Evolutionary conservation across 2,797 vertebrate genomes (phyloP).

Genomic region (Rhabdophis nuchalis): DNA sequence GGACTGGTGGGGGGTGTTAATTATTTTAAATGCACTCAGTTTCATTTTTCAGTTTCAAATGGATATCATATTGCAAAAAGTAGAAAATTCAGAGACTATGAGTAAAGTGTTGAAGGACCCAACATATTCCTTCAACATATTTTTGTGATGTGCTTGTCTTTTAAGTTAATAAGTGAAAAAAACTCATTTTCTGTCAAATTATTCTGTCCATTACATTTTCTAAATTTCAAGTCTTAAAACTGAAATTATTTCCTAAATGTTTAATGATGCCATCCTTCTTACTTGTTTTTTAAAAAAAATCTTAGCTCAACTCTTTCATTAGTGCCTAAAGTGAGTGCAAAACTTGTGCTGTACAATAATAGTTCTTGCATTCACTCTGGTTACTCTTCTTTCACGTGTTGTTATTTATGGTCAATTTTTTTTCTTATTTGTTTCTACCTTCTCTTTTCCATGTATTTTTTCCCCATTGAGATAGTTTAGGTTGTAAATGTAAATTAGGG

Average conservation of each 20-base stretch:
- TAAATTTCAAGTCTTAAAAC: not conserved
- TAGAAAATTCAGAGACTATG: not conserved
- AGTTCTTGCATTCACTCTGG: not conserved
- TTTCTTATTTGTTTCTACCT: too few relatives aligned
- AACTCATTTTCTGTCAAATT: not conserved
- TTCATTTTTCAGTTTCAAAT: not conserved
- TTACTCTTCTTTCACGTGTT: not conserved
- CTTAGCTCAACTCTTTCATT: not conserved
- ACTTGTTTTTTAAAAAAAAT: not conserved
- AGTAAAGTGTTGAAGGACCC: not conserved
- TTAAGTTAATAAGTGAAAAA: too few relatives aligned
- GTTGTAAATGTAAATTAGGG: not conserved
- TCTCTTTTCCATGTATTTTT: not conserved
- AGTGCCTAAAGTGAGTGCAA: not conserved
- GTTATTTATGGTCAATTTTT: not conserved
- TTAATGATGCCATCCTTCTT: not conserved
- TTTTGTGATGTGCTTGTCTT: not conserved
- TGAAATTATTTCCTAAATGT: not conserved
- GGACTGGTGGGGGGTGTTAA: not conserved
- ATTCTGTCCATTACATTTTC: not conserved
- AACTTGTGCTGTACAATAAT: not conserved
- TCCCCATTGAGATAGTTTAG: not conserved
- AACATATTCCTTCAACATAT: not conserved
- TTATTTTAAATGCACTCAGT: not conserved
- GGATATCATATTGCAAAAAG: not conserved